These are phyloP conservation scores for Hypotaenidia philippensis DNA, from an alignment of 2,797 vertebrate genomes.

Conservation along the genomic window DNA sequence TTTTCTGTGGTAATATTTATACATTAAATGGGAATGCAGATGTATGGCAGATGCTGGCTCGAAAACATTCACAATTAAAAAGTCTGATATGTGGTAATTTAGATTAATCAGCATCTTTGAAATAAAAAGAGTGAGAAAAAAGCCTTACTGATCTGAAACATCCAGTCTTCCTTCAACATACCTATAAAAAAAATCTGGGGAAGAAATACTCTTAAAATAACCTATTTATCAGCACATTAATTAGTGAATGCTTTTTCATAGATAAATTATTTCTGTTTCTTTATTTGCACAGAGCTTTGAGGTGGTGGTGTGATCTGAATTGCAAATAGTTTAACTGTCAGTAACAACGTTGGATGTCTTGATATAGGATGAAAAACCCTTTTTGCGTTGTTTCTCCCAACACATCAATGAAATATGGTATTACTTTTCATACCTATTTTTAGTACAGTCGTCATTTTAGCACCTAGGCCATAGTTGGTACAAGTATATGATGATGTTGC, in stretches of 20 bases:
- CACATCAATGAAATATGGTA: neutral
- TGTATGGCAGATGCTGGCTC: conserved; percentile 6
- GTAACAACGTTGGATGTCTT: neutral
- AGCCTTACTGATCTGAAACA: neutral
- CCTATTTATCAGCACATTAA: neutral
- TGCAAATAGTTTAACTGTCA: neutral
- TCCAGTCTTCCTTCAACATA: neutral
- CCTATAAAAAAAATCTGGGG: neutral
- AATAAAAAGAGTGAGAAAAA: neutral
- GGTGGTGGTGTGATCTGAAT: neutral
- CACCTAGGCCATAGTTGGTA: neutral
- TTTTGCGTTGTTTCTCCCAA: neutral
- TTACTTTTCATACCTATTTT: neutral
- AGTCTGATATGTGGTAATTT: neutral
- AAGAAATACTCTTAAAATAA: neutral
- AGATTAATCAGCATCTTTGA: conserved; percentile 12
- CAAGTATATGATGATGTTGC: neutral
- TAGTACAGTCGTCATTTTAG: neutral
- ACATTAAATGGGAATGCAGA: neutral
- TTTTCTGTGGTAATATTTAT: conserved; percentile 24
- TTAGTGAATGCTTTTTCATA: neutral
- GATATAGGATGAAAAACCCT: neutral
- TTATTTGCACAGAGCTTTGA: neutral
- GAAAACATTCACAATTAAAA: neutral
- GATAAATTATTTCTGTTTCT: neutral